Base-by-base conservation (phyloP, 2,113 vertebrate genomes). In the Mustela lutreola region DNA sequence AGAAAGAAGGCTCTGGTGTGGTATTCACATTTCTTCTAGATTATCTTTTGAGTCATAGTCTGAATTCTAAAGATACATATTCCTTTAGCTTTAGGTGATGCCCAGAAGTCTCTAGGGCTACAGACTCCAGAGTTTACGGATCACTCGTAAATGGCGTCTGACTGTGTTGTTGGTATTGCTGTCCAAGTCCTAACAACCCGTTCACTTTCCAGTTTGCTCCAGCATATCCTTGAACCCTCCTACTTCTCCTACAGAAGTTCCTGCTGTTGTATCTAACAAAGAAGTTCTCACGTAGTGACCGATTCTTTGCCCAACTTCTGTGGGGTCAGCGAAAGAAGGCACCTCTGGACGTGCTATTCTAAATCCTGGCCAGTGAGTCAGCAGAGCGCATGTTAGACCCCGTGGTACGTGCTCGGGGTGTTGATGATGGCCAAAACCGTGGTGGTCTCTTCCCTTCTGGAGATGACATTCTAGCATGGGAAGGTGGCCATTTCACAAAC, bases 1-100 rank as follows among this genome's bases (percentile, higher is more conserved):
- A 92, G 73, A 91, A 91, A 81, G 80, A 63, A 89, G 93, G 28
- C 16, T 63, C 24, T 80, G 36, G 15, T 73, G 11, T 97, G 39
- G 19, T 84, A 58, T 73, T 88, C 31, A 71, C 5, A 85, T 79
- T 73, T 36, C 33, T 71, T 82, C 84, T 65, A 81, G 22, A 56
- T 76, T 81, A 33, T 84, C n/a, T 92, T 91, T 60, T 36, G n/a
- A 76, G 62, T 79, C 39, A 28, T 79, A 18, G 3, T 84, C 45
- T 88, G 50, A 76, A 62, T 87, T 93, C 89, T 63, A 93, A 81
- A 80, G 79, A 28, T 36, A 50, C 12, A 8, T 22, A 62, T 71
- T 80, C 50, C 21, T 5, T 94, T 92, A 67, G 21, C 71, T 63
- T 81, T 53, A 89, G 50, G 4, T 88, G 18, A 63, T 42, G 71